phyloP scores from a whole-genome alignment of 2,888 invertebrate species.

The Cheilosia variabilis region DNA sequence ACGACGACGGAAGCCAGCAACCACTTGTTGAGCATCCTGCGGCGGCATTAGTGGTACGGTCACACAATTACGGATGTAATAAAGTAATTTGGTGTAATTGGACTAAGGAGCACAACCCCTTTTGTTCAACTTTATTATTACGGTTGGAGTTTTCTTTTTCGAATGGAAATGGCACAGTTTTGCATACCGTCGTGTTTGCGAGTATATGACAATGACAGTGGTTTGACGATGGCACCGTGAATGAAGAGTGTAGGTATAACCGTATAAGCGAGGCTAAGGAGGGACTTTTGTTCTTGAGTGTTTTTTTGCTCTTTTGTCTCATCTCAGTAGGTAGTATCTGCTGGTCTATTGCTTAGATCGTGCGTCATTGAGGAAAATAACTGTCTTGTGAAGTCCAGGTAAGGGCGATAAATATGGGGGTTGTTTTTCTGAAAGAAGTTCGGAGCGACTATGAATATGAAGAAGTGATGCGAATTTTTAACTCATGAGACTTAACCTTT shows the following conservation, averaged over 20 bases:
- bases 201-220: slow-evolving; percentile 20
- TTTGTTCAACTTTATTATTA: slow-evolving; percentile 75
- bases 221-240: slow-evolving; percentile 11
- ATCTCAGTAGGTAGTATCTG: too few relatives aligned
- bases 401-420: too few relatives aligned
- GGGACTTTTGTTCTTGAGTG: background rate
- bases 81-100: slow-evolving; percentile 83
- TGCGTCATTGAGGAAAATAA: too few relatives aligned
- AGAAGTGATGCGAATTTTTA: too few relatives aligned
- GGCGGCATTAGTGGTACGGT: slow-evolving; percentile 78
- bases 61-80: slow-evolving; percentile 83
- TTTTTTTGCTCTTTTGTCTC: background rate
- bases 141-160: slow-evolving; percentile 69
- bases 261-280: background rate
- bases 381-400: too few relatives aligned
- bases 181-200: slow-evolving; percentile 37
- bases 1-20: slow-evolving; percentile 40
- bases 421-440: too few relatives aligned
- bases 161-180: slow-evolving; percentile 38
- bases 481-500: too few relatives aligned
- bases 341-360: too few relatives aligned
- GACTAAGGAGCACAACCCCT: slow-evolving; percentile 78
- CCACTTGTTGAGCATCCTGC: slow-evolving; percentile 74
- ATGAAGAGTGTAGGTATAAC: background rate
- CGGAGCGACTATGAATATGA: too few relatives aligned